Evolutionary conservation across 2,888 invertebrate genomes (phyloP).

Genomic region (Limnephilus lunatus): DNA sequence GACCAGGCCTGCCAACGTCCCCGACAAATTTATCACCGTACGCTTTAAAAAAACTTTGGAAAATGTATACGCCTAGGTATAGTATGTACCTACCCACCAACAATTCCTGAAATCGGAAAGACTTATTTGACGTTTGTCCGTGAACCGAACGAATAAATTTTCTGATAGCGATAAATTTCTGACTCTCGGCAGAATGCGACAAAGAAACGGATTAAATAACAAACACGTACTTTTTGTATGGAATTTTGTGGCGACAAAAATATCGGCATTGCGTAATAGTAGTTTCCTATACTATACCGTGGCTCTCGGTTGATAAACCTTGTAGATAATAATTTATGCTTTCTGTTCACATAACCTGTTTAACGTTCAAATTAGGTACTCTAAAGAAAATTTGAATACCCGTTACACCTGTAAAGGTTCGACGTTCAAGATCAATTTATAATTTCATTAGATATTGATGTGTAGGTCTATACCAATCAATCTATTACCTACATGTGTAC

Average conservation of each 20-base stretch:
- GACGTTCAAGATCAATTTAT: not conserved
- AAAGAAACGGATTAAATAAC: slow-evolving; percentile 6
- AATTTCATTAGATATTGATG: not conserved
- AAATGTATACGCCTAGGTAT: not conserved
- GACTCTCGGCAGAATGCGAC: not conserved
- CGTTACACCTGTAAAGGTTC: not conserved
- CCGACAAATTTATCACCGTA: slow-evolving; percentile 10
- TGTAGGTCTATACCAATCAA: not conserved
- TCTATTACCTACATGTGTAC: not conserved
- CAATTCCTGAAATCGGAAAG: slow-evolving; percentile 27
- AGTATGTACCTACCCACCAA: not conserved
- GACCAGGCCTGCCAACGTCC: slow-evolving; percentile 22
- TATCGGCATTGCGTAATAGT: not conserved
- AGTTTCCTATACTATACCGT: not conserved
- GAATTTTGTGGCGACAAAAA: not conserved
- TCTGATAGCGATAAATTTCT: not conserved
- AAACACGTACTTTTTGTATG: not conserved
- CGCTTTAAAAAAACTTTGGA: slow-evolving; percentile 24
- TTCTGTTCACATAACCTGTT: not conserved
- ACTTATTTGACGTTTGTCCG: slow-evolving; percentile 43
- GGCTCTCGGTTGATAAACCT: not conserved
- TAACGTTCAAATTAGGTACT: not conserved
- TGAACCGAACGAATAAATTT: slow-evolving; percentile 31
- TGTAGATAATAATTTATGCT: not conserved
- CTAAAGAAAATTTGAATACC: not conserved